Evolutionary conservation across 2,888 invertebrate genomes (phyloP).

Genomic region (Xestia c-nigrum): DNA sequence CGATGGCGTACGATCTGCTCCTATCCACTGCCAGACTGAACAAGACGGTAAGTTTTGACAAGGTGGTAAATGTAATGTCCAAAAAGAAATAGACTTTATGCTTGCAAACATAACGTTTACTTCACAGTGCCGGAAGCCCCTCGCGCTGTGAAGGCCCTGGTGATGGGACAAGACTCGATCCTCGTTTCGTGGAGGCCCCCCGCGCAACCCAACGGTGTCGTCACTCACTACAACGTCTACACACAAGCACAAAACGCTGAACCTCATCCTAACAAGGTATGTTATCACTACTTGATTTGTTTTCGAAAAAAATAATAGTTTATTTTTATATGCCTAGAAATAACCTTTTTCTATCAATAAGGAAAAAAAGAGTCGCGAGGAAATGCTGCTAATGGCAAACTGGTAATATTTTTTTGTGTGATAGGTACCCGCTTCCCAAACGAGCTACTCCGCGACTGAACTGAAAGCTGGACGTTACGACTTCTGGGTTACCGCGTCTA

Average conservation of each 20-base stretch:
- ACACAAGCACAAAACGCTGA: constrained; percentile 94
- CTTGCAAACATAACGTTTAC: background rate
- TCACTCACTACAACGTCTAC: constrained; percentile 98
- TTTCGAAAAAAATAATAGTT: background rate
- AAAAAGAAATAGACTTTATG: background rate
- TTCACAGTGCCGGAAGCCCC: constrained; percentile 97
- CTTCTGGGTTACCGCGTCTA: constrained; percentile 98
- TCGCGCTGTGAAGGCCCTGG: constrained; percentile 97
- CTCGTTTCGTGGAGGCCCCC: constrained; percentile 98
- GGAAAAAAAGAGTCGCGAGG: background rate
- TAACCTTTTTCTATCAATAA: background rate
- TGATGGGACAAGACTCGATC: constrained; percentile 97
- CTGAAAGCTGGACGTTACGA: constrained; percentile 96
- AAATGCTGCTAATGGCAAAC: background rate
- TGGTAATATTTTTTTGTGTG: constrained; percentile 14
- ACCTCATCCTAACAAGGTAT: constrained; percentile 93
- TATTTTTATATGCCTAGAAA: background rate
- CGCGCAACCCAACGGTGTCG: constrained; percentile 97
- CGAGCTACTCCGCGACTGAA: constrained; percentile 96
- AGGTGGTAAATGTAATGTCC: background rate
- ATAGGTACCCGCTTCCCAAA: constrained; percentile 94
- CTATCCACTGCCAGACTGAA: constrained; percentile 98
- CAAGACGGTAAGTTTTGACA: constrained; percentile 94
- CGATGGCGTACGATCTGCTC: constrained; percentile 96
- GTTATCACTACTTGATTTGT: background rate